Evolutionary conservation across 2,888 invertebrate species (phyloP).

Genomic region (Cataglyphis rosenhaueri): DNA sequence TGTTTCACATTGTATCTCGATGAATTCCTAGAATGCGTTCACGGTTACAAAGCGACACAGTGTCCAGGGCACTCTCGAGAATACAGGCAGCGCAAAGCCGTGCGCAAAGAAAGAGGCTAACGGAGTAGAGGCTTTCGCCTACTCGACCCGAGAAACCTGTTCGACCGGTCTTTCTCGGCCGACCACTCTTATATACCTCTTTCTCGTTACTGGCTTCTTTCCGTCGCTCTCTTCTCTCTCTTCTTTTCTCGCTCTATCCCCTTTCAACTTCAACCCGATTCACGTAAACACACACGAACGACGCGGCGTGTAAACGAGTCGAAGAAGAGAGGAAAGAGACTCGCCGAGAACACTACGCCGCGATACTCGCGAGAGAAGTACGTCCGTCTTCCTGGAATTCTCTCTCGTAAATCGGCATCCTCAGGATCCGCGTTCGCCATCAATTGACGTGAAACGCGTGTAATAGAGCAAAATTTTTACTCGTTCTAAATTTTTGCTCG

Average conservation of each 20-base stretch:
- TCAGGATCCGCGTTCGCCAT: background rate
- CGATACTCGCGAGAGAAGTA: constrained; percentile 59
- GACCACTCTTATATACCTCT: constrained; percentile 68
- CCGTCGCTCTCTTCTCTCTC: constrained; percentile 42
- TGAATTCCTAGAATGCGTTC: constrained; percentile 63
- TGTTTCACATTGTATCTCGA: constrained; percentile 48
- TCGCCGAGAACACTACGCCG: constrained; percentile 54
- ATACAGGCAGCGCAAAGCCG: constrained; percentile 59
- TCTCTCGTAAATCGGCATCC: constrained; percentile 26
- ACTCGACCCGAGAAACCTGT: constrained; percentile 82
- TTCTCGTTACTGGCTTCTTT: constrained; percentile 27
- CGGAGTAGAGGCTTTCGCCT: constrained; percentile 83
- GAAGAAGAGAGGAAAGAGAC: constrained; percentile 8
- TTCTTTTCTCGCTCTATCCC: constrained; percentile 40
- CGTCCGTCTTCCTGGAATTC: constrained; percentile 38
- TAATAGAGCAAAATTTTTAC: constrained; percentile 22
- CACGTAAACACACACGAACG: constrained; percentile 73
- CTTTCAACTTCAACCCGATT: constrained; percentile 69
- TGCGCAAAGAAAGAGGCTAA: constrained; percentile 77
- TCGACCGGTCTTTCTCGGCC: constrained; percentile 81
- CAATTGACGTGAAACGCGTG: background rate
- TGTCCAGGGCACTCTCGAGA: constrained; percentile 69
- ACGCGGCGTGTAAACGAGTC: constrained; percentile 25
- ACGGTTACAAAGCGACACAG: constrained; percentile 57
- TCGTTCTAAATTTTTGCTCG: no score